A percentile compares a stretch with the other conserved stretches of the same genome.
Conservation (phyloP, 30 jellyfish, hydroid and myxozoan species). For the Pelagia noctiluca region DNA sequence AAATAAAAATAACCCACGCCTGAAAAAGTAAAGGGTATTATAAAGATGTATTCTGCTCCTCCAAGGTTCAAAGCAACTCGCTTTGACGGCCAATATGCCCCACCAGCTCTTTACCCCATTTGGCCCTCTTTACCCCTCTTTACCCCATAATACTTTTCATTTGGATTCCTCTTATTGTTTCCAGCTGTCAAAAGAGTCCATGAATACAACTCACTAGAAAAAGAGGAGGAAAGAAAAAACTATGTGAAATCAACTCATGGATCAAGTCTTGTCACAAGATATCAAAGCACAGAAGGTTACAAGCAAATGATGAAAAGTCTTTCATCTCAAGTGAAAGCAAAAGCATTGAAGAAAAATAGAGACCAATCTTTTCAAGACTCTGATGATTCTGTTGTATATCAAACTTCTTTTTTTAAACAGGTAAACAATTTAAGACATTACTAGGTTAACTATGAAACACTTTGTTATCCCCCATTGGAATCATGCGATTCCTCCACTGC, state of each 20-base stretch:
- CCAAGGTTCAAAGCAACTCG: too few relatives aligned
- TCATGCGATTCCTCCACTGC: too few relatives aligned
- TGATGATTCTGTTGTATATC: slow-evolving; percentile 21
- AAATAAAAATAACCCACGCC: too few relatives aligned
- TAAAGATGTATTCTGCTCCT: too few relatives aligned
- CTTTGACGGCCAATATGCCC: not conserved
- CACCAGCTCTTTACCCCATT: not conserved
- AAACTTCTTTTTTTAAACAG: slow-evolving; percentile 63
- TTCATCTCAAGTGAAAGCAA: slow-evolving; percentile 28
- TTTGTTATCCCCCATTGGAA: not conserved
- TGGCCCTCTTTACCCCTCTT: not conserved
- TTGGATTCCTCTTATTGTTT: not conserved
- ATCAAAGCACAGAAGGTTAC: slow-evolving; percentile 22
- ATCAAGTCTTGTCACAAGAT: slow-evolving; percentile 18
- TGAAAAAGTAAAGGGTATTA: too few relatives aligned
- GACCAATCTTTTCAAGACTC: not conserved
- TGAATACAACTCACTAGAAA: slow-evolving; percentile 40
- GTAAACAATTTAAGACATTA: not conserved
- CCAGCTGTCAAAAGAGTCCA: slow-evolving; percentile 30
- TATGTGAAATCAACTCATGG: slow-evolving; percentile 32
- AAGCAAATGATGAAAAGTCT: slow-evolving; percentile 40
- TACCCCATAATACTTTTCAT: not conserved
- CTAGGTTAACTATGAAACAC: not conserved
- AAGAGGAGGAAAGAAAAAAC: slow-evolving; percentile 26
- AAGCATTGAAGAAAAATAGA: slow-evolving; percentile 28